Conservation (phyloP, 2,113 vertebrate genomes). For the Salvelinus alpinus region DNA sequence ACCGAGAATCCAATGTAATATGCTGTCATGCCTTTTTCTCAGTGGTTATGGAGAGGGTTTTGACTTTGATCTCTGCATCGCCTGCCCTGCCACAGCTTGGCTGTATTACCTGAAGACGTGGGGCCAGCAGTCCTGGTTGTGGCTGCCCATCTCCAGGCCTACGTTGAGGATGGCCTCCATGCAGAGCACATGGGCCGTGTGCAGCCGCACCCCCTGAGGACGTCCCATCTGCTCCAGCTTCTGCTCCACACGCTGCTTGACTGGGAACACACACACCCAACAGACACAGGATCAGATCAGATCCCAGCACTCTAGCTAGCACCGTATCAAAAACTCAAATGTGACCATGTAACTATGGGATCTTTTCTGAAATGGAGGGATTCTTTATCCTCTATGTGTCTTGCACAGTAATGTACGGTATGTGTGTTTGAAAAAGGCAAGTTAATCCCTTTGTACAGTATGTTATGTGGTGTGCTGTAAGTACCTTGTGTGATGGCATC, state of each 20-base stretch:
- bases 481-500: slow-evolving; percentile 93
- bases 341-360: too few relatives aligned
- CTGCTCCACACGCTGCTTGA: slow-evolving; percentile 88
- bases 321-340: too few relatives aligned
- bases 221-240: slow-evolving; percentile 89
- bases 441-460: neutral
- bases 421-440: too few relatives aligned
- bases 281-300: neutral
- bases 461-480: neutral
- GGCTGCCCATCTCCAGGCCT: slow-evolving; percentile 90
- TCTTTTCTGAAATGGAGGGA: too few relatives aligned
- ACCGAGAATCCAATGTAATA: neutral
- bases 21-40: neutral
- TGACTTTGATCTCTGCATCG: neutral
- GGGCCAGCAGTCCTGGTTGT: slow-evolving; percentile 90
- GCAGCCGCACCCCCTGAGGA: slow-evolving; percentile 81
- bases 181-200: slow-evolving; percentile 87
- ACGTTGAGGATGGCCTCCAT: slow-evolving; percentile 92
- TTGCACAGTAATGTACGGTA: too few relatives aligned
- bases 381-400: too few relatives aligned
- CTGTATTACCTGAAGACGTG: slow-evolving; percentile 79
- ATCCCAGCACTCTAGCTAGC: too few relatives aligned
- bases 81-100: neutral
- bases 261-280: slow-evolving; percentile 56
- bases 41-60: too few relatives aligned